Evolutionary conservation across 2,888 invertebrate genomes (phyloP).

Genomic region (Oconnorella tubifera): DNA sequence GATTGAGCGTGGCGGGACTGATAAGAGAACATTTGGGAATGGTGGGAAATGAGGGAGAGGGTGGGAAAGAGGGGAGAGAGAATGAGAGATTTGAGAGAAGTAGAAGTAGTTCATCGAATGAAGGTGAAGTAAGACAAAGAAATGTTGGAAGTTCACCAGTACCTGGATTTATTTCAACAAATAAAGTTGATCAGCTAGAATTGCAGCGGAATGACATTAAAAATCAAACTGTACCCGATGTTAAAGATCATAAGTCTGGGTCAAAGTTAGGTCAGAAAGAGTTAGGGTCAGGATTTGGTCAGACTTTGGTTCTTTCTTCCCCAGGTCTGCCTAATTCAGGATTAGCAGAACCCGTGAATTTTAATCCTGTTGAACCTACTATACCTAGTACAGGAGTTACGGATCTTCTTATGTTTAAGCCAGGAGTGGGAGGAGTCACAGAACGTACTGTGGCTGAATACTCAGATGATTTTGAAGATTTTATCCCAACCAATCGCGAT

Average conservation of each 20-base stretch:
- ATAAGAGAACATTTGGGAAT: not conserved
- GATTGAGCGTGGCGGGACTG: conserved; percentile 2
- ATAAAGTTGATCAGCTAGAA: not conserved
- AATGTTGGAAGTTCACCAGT: not conserved
- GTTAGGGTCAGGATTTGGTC: too few relatives aligned
- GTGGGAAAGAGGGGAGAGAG: not conserved
- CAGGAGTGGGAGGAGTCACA: not conserved
- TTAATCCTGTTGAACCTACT: not conserved
- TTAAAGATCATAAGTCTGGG: too few relatives aligned
- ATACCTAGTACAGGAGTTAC: not conserved
- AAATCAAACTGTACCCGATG: not conserved
- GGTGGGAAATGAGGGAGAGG: not conserved
- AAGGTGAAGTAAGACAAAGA: not conserved
- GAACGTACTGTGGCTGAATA: not conserved
- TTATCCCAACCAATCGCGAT: not conserved
- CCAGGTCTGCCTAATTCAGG: too few relatives aligned
- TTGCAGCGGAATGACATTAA: not conserved
- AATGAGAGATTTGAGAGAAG: not conserved
- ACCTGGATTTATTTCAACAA: not conserved
- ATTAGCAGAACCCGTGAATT: too few relatives aligned
- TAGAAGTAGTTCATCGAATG: too few relatives aligned
- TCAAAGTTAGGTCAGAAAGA: too few relatives aligned
- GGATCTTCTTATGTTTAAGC: not conserved
- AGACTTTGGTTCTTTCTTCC: not conserved
- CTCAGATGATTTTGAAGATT: conserved; percentile 3